phyloP scores from a whole-genome alignment of 2,888 invertebrate species.

The Ypsolopha sequella region DNA sequence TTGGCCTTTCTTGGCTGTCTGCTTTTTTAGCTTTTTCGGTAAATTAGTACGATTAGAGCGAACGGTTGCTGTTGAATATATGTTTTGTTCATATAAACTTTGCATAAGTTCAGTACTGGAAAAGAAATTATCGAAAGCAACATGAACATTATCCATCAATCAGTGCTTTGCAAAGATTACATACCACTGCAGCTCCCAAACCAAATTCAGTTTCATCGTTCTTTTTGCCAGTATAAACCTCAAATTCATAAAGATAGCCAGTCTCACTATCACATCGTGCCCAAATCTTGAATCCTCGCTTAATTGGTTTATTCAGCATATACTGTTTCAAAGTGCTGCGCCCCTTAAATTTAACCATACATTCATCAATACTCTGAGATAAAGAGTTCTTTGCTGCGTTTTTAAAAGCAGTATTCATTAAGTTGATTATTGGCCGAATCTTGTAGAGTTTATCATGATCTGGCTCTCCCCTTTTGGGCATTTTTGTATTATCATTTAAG shows the following conservation, averaged over 20 bases:
- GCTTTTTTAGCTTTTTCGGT: conserved; percentile 8
- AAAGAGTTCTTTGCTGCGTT: conserved; percentile 11
- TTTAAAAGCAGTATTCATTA: conserved; percentile 10
- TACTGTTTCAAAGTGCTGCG: conserved; percentile 16
- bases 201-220: background rate
- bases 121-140: background rate
- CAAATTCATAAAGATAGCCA: conserved; percentile 15
- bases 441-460: conserved; percentile 13
- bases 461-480: conserved; percentile 1
- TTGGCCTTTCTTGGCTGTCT: conserved; percentile 5
- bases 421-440: conserved; percentile 10
- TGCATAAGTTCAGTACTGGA: background rate
- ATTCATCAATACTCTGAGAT: conserved; percentile 16
- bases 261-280: conserved; percentile 13
- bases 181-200: too few relatives aligned
- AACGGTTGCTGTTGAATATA: conserved; percentile 9
- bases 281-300: conserved; percentile 19
- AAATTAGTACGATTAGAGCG: conserved; percentile 9
- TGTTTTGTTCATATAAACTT: conserved; percentile 5
- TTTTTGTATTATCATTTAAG: background rate
- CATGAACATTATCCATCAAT: background rate
- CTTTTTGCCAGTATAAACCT: conserved; percentile 15
- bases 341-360: conserved; percentile 19
- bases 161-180: too few relatives aligned
- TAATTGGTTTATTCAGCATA: conserved; percentile 20